Base-by-base conservation (phyloP, 2,113 vertebrate genomes). In the Melanotaenia duboulayi region DNA sequence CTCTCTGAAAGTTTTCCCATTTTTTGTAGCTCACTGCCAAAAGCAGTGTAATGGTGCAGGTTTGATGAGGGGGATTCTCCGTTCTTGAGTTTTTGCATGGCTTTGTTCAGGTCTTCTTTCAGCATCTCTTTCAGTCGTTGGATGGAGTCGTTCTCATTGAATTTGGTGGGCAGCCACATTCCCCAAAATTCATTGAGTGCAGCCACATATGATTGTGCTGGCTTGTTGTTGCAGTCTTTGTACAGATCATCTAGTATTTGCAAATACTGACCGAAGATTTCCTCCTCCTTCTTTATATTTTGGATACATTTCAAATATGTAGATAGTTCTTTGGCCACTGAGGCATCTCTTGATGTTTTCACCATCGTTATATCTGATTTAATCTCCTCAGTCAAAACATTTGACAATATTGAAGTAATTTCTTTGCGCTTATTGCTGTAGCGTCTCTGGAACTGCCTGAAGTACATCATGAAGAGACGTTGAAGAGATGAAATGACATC, bases 151-250 rank as follows among this genome's bases (percentile, higher is more conserved):
- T 81, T 70, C 12, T 60, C 64, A 42, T 32, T 63, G 32, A 65
- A 76, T 4, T 63, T 63, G 17, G 66, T 89, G 20, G 90, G 82
- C 1, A 90, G 85, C 91, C 91, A 93, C 64, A 90, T 55, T 19
- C 83, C 87, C 91, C 90, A 93, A 52, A 80, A 88, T n/a, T 92
- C 90, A 76, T 91, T 87, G 51, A 93, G 71, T 1, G 85, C 83
- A 10, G 82, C 44, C 37, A 92, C 67, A 65, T 81, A 44, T 9
- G 82, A 82, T 4, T 56, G 51, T 46, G 25, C 50, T 37, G 74
- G 80, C 8, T 76, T 63, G 10, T 81, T 69, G 7, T 39, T 40
- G 6, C 7, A 49, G 12, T 50, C 60, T 64, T 66, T 24, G 55
- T 87, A 84, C n/a, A 88, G 28, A 0, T 52, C 25, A 20, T 88